Base-by-base conservation (phyloP, 2,888 invertebrate species). In the Hoplodrina ambigua region DNA sequence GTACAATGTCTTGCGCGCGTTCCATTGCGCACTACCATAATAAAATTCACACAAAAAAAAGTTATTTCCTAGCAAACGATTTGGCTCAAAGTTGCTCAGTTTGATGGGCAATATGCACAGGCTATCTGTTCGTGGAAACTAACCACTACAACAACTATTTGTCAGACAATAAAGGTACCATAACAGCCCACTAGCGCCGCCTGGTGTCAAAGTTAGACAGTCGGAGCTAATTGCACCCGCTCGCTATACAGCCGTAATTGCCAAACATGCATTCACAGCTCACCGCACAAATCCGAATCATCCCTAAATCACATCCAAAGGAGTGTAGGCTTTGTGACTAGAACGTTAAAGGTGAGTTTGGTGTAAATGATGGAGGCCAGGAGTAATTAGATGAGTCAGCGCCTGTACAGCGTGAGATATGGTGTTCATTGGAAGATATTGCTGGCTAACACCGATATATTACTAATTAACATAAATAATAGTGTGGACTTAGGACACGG, bases 391-490 rank as follows among this genome's bases (percentile, higher is more conserved):
- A 55, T 81, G 78, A 74, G 59, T 74, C 64, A 56, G 75, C 63
- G 63, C 58, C 57, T 69, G 68, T 53, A 54, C 52, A 52, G 33
- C 30, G 25, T 58, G 69, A 81, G 78, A 77, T 79, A 81, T 67
- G 63, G 66, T n/a, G 72, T 60, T 64, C 63, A 71, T 80, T 55
- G 56, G 71, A 63, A 78, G 78, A 81, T 77, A 79, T 72, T 60
- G 72, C 76, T n/a, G 37, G 60, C 19, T 15, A 52, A n/a, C 46
- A 53, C 46, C 59, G 49, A 72, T 79, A 77, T 63, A 71, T 71
- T 74, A 62, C 56, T 73, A 70, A 80, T 81, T 79, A 72, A 72
- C 72, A 81, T 78, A 72, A 56, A 65, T 81, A 62, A 78, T 76
- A 64, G 53, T 72, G 67, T 81, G 66, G 81, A 54, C 52, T 78